Percentiles rank a stretch among this genome's conserved stretches.
Evolutionary conservation across 2,797 vertebrate genomes (phyloP).

Genomic region (Tolypeutes matacus): DNA sequence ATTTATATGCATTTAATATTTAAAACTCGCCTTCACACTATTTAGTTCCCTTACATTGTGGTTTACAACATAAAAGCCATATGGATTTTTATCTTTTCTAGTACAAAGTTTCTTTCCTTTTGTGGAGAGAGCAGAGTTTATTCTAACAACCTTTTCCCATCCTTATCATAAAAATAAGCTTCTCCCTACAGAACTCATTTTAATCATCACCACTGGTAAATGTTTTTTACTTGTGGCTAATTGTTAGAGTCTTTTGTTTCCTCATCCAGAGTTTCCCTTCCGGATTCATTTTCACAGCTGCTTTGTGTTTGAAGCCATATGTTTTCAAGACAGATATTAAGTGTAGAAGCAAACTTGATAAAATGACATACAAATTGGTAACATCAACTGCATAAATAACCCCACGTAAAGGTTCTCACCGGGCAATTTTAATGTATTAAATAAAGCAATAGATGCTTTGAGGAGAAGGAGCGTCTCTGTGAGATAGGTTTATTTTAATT

Average conservation of each 20-base stretch:
- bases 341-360: neutral
- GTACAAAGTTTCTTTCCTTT: constrained; percentile 6
- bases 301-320: neutral
- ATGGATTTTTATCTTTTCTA: neutral
- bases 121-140: neutral
- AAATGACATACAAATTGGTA: constrained; percentile 42
- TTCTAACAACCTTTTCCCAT: constrained; percentile 26
- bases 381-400: constrained; percentile 1
- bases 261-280: constrained; percentile 63
- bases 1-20: constrained; percentile 41
- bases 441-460: neutral
- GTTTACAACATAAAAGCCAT: constrained; percentile 9
- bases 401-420: neutral
- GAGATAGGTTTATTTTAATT: constrained; percentile 52
- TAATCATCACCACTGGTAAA: constrained; percentile 63
- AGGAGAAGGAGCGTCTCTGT: neutral
- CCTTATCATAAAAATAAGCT: no score
- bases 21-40: neutral
- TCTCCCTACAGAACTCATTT: constrained; percentile 55
- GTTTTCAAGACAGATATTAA: constrained; percentile 64
- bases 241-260: constrained; percentile 49
- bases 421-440: constrained; percentile 40
- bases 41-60: neutral
- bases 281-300: constrained; percentile 38
- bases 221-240: constrained; percentile 68